These are phyloP conservation scores for Silurus aristotelis DNA, from an alignment of 2,797 vertebrate species.

Conservation along the genomic window DNA sequence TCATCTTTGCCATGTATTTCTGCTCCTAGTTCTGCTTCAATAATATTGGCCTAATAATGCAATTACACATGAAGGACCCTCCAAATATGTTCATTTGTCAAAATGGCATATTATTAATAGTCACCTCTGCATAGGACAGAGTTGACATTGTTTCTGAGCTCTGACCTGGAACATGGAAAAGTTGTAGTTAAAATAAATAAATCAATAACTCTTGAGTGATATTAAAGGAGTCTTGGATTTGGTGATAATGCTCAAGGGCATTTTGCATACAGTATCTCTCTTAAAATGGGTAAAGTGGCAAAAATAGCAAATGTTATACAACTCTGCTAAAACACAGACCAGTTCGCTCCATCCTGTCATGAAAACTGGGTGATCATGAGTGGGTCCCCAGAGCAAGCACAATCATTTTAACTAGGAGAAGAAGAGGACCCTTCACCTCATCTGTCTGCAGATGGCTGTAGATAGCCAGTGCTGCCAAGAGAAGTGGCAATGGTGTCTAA, in stretches of 20 bases:
- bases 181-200: constrained; percentile 29
- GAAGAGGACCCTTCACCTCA: constrained; percentile 44
- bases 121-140: constrained; percentile 57
- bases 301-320: constrained; percentile 31
- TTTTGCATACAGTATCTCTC: constrained; percentile 19
- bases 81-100: constrained; percentile 58
- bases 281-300: constrained; percentile 4
- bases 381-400: constrained; percentile 21
- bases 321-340: background rate
- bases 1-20: constrained; percentile 35
- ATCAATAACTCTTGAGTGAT: constrained; percentile 18
- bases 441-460: constrained; percentile 44
- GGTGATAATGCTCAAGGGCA: constrained; percentile 28
- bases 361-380: constrained; percentile 32
- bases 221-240: constrained; percentile 27
- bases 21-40: constrained; percentile 12
- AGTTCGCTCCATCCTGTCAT: constrained; percentile 7
- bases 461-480: constrained; percentile 37
- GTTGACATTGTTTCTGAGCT: constrained; percentile 34
- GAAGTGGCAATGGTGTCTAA: constrained; percentile 49
- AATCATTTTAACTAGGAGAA: constrained; percentile 40
- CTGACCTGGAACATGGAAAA: constrained; percentile 38
- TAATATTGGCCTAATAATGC: constrained; percentile 44
- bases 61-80: constrained; percentile 53
- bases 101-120: constrained; percentile 61